These are phyloP conservation scores for Nymphalis io DNA, from an alignment of 1,140 invertebrate genomes.

Conservation along the genomic window DNA sequence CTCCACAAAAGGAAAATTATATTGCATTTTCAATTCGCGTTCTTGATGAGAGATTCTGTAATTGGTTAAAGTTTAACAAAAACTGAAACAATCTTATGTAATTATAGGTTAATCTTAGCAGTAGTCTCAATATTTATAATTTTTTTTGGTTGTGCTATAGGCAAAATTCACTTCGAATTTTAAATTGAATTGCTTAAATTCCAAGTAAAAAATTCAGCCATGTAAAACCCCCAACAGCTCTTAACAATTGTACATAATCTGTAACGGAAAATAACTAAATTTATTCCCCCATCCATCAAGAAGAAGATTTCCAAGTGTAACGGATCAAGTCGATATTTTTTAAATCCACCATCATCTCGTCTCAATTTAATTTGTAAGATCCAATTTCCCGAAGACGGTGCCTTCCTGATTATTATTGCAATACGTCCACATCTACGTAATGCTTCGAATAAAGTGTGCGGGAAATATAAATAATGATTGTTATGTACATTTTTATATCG, in stretches of 20 bases:
- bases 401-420: conserved; percentile 44
- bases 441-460: not conserved
- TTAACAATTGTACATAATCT: conserved; percentile 14
- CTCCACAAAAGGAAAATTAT: too few relatives aligned
- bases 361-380: conserved; percentile 63
- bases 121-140: too few relatives aligned
- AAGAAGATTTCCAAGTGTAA: conserved; percentile 24
- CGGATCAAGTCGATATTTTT: conserved; percentile 48
- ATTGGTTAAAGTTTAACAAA: too few relatives aligned
- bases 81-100: too few relatives aligned
- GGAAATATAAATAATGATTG: not conserved
- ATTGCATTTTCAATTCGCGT: too few relatives aligned
- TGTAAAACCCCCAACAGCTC: not conserved
- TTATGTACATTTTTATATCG: not conserved
- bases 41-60: too few relatives aligned
- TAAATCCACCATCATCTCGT: conserved; percentile 47
- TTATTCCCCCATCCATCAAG: conserved; percentile 15
- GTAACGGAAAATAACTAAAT: conserved; percentile 21
- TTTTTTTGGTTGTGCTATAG: too few relatives aligned
- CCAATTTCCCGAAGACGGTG: conserved; percentile 50
- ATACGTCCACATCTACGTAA: conserved; percentile 21
- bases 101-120: too few relatives aligned
- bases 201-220: too few relatives aligned
- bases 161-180: too few relatives aligned
- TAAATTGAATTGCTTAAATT: too few relatives aligned